These are phyloP conservation scores for Clepsis dumicolana DNA, from an alignment of 2,888 invertebrate genomes.

Conservation along the genomic window DNA sequence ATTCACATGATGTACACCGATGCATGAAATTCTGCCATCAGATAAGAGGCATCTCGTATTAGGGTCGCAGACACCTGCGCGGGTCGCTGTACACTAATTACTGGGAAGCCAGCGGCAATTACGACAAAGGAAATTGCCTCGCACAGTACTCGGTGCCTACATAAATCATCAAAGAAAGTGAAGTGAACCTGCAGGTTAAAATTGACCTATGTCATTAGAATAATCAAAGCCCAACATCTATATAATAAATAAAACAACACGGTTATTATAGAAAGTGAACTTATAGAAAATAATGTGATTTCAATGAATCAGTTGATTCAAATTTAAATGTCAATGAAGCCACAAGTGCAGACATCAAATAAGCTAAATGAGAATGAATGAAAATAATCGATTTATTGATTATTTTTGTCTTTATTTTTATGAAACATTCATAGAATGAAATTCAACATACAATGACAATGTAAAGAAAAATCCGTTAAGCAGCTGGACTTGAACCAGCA, in stretches of 20 bases:
- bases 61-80: slow-evolving; percentile 40
- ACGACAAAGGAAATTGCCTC: slow-evolving; percentile 49
- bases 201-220: slow-evolving; percentile 40
- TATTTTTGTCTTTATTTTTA: no score
- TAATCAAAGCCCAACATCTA: slow-evolving; percentile 22
- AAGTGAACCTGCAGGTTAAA: slow-evolving; percentile 37
- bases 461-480: no score
- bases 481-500: no score
- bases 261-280: background rate
- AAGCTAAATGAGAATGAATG: slow-evolving; percentile 47
- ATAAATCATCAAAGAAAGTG: slow-evolving; percentile 61
- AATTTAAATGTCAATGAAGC: slow-evolving; percentile 4
- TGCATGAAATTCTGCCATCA: slow-evolving; percentile 38
- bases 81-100: slow-evolving; percentile 46
- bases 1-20: slow-evolving; percentile 32
- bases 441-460: no score
- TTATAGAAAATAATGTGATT: background rate
- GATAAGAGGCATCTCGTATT: slow-evolving; percentile 36
- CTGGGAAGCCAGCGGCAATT: slow-evolving; percentile 51
- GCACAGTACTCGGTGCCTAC: slow-evolving; percentile 46
- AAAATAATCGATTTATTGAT: no score
- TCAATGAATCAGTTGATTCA: background rate
- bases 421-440: no score
- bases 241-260: slow-evolving; percentile 14
- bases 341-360: background rate